Percentiles rank a stretch among this genome's conserved stretches.
Conservation (phyloP, 2,113 vertebrate genomes). For the Piaya cayana region DNA sequence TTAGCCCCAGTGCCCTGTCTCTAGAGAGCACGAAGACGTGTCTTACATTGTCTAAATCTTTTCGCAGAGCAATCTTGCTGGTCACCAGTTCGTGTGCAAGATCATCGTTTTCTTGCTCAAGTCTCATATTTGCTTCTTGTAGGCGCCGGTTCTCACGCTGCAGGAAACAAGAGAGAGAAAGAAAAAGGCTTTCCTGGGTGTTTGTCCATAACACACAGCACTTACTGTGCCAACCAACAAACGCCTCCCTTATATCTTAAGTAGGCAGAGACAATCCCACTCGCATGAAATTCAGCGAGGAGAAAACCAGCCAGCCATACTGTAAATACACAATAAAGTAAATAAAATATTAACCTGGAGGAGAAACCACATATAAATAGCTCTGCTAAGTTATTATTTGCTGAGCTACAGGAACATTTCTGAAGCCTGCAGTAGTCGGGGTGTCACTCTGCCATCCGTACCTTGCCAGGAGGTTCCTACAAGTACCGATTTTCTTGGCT, state of each 20-base stretch:
- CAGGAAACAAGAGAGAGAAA: not conserved
- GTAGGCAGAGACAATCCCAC: not conserved
- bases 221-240: not conserved
- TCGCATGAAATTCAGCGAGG: not conserved
- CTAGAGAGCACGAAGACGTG: not conserved
- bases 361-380: not conserved
- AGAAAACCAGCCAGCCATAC: not conserved
- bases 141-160: slow-evolving; percentile 95
- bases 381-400: not conserved
- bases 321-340: not conserved
- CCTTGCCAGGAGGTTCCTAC: not conserved
- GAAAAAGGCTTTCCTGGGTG: not conserved
- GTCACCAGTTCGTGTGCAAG: slow-evolving; percentile 96
- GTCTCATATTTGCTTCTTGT: slow-evolving; percentile 97
- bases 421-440: not conserved
- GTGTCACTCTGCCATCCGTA: not conserved
- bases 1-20: not conserved
- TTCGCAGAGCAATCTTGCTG: slow-evolving; percentile 97
- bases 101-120: slow-evolving; percentile 99
- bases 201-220: not conserved
- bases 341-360: not conserved
- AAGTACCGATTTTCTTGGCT: not conserved
- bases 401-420: not conserved
- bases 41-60: slow-evolving; percentile 96
- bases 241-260: accelerated